Percentiles rank a stretch among this genome's conserved stretches.
Conservation (phyloP, 2,888 invertebrate species). For the Meandrusa payeni region DNA sequence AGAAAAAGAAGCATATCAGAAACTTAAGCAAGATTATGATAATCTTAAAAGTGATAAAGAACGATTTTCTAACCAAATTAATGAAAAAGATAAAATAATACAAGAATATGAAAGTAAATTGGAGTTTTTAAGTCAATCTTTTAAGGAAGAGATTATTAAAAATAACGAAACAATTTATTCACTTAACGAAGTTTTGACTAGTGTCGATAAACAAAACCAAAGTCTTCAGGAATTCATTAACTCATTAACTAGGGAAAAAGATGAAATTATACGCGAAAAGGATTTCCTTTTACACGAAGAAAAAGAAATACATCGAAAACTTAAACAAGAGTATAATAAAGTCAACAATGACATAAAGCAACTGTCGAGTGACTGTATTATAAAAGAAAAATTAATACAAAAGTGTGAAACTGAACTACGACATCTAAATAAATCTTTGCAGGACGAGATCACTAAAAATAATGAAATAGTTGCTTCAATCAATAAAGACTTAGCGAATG, state of each 20-base stretch:
- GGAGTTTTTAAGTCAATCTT: constrained; percentile 32
- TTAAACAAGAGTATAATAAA: constrained; percentile 5
- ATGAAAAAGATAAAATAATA: constrained; percentile 16
- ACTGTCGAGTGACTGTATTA: background rate
- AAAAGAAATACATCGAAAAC: background rate
- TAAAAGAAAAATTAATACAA: constrained; percentile 15
- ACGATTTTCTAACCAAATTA: too few species aligned
- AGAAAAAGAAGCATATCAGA: too few species aligned
- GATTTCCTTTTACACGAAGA: constrained; percentile 26
- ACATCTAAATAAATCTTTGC: constrained; percentile 16
- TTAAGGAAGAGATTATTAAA: background rate
- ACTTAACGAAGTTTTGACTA: constrained; percentile 7
- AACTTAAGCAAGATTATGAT: too few species aligned
- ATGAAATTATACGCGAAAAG: constrained; percentile 34
- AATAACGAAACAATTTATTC: background rate
- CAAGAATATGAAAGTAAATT: constrained; percentile 20
- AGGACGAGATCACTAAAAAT: constrained; percentile 6
- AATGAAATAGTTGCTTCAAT: background rate
- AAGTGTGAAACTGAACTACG: constrained; percentile 4
- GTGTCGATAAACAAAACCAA: background rate
- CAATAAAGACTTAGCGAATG: background rate
- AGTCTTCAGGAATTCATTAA: constrained; percentile 1
- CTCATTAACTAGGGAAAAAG: constrained; percentile 25
- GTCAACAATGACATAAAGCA: constrained; percentile 1
- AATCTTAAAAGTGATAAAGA: too few species aligned